A percentile compares a stretch with the other conserved stretches of the same genome.
Conservation (phyloP, 2,113 vertebrate genomes). For the Archilochus colubris region DNA sequence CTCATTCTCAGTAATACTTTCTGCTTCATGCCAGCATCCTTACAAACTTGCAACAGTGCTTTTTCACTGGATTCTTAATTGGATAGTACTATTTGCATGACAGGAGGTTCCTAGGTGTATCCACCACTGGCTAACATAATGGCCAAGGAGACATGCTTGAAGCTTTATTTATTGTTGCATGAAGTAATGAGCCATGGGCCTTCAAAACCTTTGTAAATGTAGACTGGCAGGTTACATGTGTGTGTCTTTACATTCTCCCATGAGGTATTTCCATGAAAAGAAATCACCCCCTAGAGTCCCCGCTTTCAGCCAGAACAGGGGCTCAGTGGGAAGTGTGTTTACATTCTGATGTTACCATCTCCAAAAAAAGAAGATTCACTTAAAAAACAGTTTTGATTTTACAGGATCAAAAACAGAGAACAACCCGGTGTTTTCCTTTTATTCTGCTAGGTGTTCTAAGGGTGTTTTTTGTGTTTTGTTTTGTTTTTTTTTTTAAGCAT, state of each 20-base stretch:
- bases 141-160: background rate
- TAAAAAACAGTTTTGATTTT: background rate
- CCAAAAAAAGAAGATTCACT: background rate
- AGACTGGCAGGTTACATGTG: background rate
- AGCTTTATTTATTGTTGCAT: background rate
- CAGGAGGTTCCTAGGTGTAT: background rate
- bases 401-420: background rate
- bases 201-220: background rate
- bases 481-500: background rate
- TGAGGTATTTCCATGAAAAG: background rate
- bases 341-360: background rate
- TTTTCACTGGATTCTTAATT: background rate
- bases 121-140: background rate
- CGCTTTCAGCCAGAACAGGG: background rate
- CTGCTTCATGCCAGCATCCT: background rate
- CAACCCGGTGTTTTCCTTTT: background rate
- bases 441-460: background rate
- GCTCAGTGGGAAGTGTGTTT: background rate
- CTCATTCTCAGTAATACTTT: background rate
- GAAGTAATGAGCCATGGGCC: background rate
- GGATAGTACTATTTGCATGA: background rate
- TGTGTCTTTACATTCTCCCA: accelerated
- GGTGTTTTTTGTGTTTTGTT: background rate
- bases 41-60: background rate
- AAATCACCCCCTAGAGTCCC: background rate